Evolutionary conservation across 1,140 invertebrate genomes (phyloP), one percentile per base, ranked within the genome.

Genomic region (Pectinophora gossypiella): DNA sequence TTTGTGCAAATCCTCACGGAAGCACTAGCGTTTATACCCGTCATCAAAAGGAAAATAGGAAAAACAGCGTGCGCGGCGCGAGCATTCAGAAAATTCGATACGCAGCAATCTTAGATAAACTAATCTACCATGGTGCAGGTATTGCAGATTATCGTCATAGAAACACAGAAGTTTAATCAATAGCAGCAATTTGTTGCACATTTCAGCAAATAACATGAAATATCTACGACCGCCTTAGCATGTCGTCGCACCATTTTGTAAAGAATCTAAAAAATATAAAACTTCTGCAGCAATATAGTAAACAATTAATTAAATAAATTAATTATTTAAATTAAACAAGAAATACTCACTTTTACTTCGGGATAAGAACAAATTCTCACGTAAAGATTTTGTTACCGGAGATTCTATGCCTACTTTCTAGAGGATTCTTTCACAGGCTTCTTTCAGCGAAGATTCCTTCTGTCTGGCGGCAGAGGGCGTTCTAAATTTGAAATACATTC

Each of bases 351-450:
- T 64, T 80, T 86, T 77, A 64, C 72, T 77, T 83, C 71, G 68
- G 61, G 66, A 68, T 69, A 73, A 61, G 78, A 83, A 81, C 65
- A 82, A 84, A 71, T 76, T 83, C 60, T 79, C 83, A 86, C 83
- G 74, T 73, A 80, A 84, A 77, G 83, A 86, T 84, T 86, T 86
- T 84, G 83, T 77, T 84, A 77, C 83, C 77, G 83, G 83, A 83
- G 80, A 84, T 83, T 79, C 79, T 74, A 74, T 86, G 77, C 73
- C 78, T 86, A 83, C 76, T 84, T 82, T 86, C 83, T 74, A 86
- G 80, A 84, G 83, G 83, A 86, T 86, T 86, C 80, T 83, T 86
- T 80, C 83, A 86, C 64, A 75, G 72, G 83, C 79, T 86, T 86
- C 83, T 86, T 84, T 86, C 83, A 83, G 61, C 55, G 50, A 64